Conservation (phyloP, 1,140 invertebrate species). For the Drosophila sulfurigaster region DNA sequence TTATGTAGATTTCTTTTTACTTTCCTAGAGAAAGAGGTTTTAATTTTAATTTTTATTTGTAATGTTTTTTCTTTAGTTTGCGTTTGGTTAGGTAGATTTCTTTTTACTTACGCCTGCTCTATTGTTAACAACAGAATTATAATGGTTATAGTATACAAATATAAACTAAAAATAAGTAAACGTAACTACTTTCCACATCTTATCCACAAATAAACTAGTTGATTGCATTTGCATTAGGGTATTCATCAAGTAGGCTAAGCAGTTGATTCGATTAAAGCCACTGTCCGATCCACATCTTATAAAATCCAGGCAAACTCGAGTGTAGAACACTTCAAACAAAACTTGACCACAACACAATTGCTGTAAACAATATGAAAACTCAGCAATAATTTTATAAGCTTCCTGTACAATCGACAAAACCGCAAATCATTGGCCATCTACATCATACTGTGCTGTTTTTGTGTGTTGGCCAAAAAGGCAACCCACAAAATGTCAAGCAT, state of each 20-base stretch:
- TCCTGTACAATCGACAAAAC: constrained; percentile 35
- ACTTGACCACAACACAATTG: constrained; percentile 68
- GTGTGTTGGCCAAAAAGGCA: neutral
- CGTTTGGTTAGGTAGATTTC: no score
- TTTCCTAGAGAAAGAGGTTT: no score
- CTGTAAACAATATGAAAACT: constrained; percentile 61
- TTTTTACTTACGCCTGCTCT: no score
- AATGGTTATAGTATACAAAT: no score
- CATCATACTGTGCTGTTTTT: constrained; percentile 1
- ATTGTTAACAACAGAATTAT: no score
- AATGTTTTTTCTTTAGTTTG: no score
- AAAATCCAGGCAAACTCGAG: constrained; percentile 42
- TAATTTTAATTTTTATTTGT: no score
- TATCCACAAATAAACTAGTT: neutral
- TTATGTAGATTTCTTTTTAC: no score
- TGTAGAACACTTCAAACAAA: constrained; percentile 41
- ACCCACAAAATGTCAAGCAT: constrained; percentile 38
- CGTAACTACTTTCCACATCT: no score
- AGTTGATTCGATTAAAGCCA: constrained; percentile 22
- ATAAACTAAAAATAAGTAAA: no score
- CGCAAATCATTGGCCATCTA: constrained; percentile 55
- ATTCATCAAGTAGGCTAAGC: neutral
- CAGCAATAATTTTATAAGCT: constrained; percentile 58
- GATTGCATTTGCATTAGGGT: neutral
- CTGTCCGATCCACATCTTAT: constrained; percentile 2